Evolutionary conservation across 2,797 vertebrate species (phyloP).

Genomic region (Argentina silus): DNA sequence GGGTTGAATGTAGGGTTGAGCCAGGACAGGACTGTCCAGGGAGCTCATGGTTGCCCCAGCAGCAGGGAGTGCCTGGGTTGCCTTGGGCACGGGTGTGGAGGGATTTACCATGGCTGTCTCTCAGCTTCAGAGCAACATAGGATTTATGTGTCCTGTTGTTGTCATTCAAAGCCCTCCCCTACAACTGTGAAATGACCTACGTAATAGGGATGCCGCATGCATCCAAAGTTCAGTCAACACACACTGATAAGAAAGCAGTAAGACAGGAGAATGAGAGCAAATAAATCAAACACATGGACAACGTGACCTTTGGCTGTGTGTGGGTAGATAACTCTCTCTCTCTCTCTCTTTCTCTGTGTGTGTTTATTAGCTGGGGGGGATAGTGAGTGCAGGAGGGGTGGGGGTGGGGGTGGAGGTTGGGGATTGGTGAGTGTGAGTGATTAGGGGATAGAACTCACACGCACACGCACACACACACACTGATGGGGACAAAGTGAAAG

Average conservation of each 20-base stretch:
- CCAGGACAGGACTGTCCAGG: neutral
- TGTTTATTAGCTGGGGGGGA: conserved; percentile 3
- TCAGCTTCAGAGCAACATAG: neutral
- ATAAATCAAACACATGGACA: conserved; percentile 54
- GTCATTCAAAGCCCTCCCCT: conserved; percentile 25
- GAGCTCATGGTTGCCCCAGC: conserved; percentile 30
- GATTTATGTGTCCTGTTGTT: conserved; percentile 37
- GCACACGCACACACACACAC: neutral
- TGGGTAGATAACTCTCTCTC: conserved; percentile 49
- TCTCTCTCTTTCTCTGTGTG: conserved; percentile 15
- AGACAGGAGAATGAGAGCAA: conserved; percentile 30
- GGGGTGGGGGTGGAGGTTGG: conserved; percentile 33
- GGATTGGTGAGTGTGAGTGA: conserved; percentile 18
- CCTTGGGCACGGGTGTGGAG: conserved; percentile 19
- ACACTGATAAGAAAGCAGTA: conserved; percentile 56
- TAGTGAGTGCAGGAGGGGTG: conserved; percentile 15
- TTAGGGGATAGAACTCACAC: conserved; percentile 32
- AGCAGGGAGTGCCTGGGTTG: conserved; percentile 33
- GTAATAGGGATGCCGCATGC: conserved; percentile 13
- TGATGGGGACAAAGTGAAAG: conserved; percentile 29
- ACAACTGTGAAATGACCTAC: conserved; percentile 19
- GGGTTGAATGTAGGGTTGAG: neutral
- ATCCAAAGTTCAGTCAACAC: conserved; percentile 62
- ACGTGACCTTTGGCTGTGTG: conserved; percentile 65
- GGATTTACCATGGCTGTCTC: conserved; percentile 7